These are phyloP conservation scores for Drosophila melanocephala DNA, from an alignment of 2,888 invertebrate species.

Conservation along the genomic window DNA sequence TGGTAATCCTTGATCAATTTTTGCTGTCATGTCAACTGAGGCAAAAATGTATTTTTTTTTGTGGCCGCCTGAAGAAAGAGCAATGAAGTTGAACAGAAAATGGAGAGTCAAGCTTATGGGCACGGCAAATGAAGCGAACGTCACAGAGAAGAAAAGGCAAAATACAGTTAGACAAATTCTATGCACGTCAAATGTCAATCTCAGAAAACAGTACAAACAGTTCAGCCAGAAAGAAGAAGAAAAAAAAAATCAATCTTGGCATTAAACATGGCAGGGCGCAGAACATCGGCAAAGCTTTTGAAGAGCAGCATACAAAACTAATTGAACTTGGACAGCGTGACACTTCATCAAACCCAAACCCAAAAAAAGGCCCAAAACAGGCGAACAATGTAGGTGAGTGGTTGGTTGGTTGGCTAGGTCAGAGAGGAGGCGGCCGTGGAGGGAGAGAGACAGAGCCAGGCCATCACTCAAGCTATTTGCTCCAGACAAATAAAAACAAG, in stretches of 20 bases:
- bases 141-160: slow-evolving; percentile 54
- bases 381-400: slow-evolving; percentile 42
- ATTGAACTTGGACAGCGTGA: slow-evolving; percentile 82
- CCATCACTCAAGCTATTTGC: slow-evolving; percentile 73
- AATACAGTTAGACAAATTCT: slow-evolving; percentile 80
- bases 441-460: slow-evolving; percentile 31
- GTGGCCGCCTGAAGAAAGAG: slow-evolving; percentile 6
- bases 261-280: slow-evolving; percentile 56
- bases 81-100: slow-evolving; percentile 13
- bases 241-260: slow-evolving; percentile 75
- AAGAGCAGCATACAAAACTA: slow-evolving; percentile 76
- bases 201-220: slow-evolving; percentile 49
- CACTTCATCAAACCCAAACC: slow-evolving; percentile 69
- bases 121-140: slow-evolving; percentile 27
- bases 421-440: slow-evolving; percentile 29
- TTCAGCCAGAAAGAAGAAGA: slow-evolving; percentile 41
- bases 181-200: slow-evolving; percentile 81
- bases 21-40: neutral
- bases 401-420: slow-evolving; percentile 26
- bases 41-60: neutral
- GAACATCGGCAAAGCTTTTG: slow-evolving; percentile 66
- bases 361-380: slow-evolving; percentile 22
- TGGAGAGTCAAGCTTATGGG: slow-evolving; percentile 38
- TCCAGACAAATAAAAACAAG: slow-evolving; percentile 76
- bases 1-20: neutral